phyloP scores from a whole-genome alignment of 2,113 vertebrate species.

The Tyto alba region DNA sequence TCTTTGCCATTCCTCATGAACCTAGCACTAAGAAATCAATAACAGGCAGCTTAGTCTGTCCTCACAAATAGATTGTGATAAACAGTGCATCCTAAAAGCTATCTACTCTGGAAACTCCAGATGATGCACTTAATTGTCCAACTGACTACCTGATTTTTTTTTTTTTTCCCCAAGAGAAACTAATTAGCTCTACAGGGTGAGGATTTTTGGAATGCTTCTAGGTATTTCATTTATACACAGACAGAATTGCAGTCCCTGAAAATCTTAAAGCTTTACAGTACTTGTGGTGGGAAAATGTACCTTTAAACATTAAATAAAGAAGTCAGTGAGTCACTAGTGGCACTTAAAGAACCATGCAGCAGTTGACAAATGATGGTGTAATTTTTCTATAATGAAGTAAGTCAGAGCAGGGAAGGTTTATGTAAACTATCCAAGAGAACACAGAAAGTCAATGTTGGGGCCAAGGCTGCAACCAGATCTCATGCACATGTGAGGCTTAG shows the following conservation, averaged over 20 bases:
- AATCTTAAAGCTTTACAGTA: background rate
- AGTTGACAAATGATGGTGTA: background rate
- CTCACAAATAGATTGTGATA: background rate
- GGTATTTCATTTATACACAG: background rate
- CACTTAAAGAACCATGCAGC: background rate
- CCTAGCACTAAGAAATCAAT: background rate
- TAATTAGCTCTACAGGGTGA: background rate
- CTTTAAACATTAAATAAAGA: background rate
- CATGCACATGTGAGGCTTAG: fast-evolving
- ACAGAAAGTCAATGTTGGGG: background rate
- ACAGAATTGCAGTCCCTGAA: background rate
- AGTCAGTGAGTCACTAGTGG: background rate
- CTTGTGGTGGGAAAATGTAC: background rate
- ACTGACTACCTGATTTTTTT: background rate
- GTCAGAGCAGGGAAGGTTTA: background rate
- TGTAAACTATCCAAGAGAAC: background rate
- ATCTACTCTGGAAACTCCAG: background rate
- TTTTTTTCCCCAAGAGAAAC: background rate
- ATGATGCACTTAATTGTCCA: background rate
- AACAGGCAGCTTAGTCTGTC: background rate
- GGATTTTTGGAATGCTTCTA: background rate
- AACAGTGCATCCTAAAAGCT: background rate
- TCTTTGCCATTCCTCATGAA: background rate
- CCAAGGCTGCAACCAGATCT: background rate
- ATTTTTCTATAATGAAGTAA: background rate